Evolutionary conservation across 2,113 vertebrate genomes (phyloP), one percentile per base, ranked within the genome.

Genomic region (Stigmatopora nigra): DNA sequence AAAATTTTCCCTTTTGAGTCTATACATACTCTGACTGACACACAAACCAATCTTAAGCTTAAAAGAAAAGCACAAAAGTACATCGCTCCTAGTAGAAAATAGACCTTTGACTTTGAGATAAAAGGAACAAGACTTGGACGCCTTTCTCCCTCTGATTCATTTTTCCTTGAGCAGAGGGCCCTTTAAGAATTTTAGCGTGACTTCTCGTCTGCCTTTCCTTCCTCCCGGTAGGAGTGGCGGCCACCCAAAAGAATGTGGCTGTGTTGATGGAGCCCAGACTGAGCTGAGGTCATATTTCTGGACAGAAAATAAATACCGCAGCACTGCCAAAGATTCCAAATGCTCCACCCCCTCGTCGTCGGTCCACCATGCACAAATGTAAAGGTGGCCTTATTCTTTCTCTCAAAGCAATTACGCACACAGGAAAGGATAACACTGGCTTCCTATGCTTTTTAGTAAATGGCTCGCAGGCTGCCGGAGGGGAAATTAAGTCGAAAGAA

Each of bases 231-330:
- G 62, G 67, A 58, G 58, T 31, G 51, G 77, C 20, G 48, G 77
- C 58, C 64, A 74, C 64, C 70, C 60, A 45, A 44, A 78, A 59
- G 84, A 86, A 85, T 82, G 80, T 25, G 67, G 70, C 45, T 47
- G 45, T 62, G 78, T 72, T 82, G 79, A 78, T 70, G 78, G 78
- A 77, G 79, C 65, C 66, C 76, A 73, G 80, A 58, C 71, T 4
- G 63, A 77, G 72, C 74, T 84, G 80, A 82, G 85, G 80, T 87
- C 84, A 85, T 79, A 83, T 84, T 85, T 85, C 84, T 74, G 76
- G 75, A 77, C 72, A 75, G 69, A 87, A 82, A 86, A 82, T 77
- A 86, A 84, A 87, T 79, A 73, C 76, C 82, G 71, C 65, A 75
- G 62, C 61, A 38, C 64, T 61, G 80, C 78, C 75, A 68, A 65